Conservation (phyloP, 2,797 vertebrate genomes). For the Potorous gilbertii region DNA sequence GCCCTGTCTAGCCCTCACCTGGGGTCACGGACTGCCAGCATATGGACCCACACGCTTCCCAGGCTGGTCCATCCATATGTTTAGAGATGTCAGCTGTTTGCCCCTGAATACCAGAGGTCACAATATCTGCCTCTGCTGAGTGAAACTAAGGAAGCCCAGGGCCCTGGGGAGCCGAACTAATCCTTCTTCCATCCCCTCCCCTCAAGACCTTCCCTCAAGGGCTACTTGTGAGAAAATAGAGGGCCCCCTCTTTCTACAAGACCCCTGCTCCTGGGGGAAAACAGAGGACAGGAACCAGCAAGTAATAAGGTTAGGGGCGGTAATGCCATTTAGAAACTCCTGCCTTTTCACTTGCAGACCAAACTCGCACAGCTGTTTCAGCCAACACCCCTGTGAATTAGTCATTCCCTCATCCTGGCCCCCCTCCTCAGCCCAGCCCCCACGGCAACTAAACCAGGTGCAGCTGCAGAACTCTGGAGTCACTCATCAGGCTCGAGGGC, state of each 20-base stretch:
- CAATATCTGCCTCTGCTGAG: neutral
- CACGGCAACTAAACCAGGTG: conserved; percentile 43
- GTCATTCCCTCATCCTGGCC: conserved; percentile 17
- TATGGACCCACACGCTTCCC: conserved; percentile 22
- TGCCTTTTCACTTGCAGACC: conserved; percentile 39
- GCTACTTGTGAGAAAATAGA: conserved; percentile 35
- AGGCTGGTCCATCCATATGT: neutral
- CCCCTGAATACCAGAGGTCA: conserved; percentile 36
- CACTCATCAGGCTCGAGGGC: conserved; percentile 32
- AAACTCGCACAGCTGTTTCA: conserved; percentile 40
- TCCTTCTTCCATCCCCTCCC: conserved; percentile 13
- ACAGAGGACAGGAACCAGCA: conserved; percentile 44
- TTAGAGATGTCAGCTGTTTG: conserved; percentile 15
- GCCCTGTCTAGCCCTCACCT: conserved; percentile 4
- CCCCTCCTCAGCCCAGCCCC: neutral
- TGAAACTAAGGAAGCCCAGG: neutral
- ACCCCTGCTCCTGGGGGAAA: conserved; percentile 13
- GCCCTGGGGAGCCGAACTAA: conserved; percentile 22
- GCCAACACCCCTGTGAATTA: conserved; percentile 45
- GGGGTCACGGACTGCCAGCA: neutral
- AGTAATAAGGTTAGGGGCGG: conserved; percentile 35
- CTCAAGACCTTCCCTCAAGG: conserved; percentile 21
- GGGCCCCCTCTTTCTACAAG: neutral
- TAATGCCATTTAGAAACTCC: conserved; percentile 54
- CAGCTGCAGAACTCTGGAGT: conserved; percentile 19